These are phyloP conservation scores for Drosophila insularis DNA, from an alignment of 1,140 invertebrate species.

Conservation along the genomic window DNA sequence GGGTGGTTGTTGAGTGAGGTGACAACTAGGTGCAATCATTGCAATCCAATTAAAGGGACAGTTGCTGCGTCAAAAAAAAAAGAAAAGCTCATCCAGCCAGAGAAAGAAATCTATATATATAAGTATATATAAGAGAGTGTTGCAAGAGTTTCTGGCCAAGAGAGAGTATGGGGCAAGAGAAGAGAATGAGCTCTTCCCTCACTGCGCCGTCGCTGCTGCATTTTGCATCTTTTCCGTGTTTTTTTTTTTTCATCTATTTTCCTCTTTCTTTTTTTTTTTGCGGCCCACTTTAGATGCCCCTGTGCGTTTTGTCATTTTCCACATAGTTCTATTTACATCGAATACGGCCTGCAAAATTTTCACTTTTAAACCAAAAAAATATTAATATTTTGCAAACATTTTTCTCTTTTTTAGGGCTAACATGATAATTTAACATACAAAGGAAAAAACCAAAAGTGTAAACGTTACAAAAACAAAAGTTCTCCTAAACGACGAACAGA, in stretches of 20 bases:
- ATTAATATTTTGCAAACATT: neutral
- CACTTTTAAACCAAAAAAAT: conserved; percentile 27
- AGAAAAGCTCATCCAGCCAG: neutral
- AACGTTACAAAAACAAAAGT: conserved; percentile 10
- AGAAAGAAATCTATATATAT: neutral
- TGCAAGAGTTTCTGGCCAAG: neutral
- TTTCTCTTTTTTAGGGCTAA: conserved; percentile 17
- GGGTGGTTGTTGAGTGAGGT: neutral
- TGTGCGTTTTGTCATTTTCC: conserved; percentile 21
- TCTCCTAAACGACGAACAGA: neutral
- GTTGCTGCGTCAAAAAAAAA: conserved; percentile 10
- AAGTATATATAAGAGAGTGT: neutral
- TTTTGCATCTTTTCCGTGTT: conserved; percentile 41
- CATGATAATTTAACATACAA: conserved; percentile 38
- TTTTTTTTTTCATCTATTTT: conserved; percentile 5
- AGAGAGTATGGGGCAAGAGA: neutral
- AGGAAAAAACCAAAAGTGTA: conserved; percentile 11
- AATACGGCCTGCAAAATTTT: conserved; percentile 51
- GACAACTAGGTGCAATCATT: conserved; percentile 48
- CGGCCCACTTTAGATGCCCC: conserved; percentile 47
- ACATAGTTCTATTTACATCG: conserved; percentile 45
- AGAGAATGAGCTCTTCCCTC: conserved; percentile 29
- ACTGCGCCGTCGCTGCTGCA: conserved; percentile 48
- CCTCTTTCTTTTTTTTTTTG: conserved; percentile 20
- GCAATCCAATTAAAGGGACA: conserved; percentile 67